A percentile compares a stretch with the other conserved stretches of the same genome.
Conservation (phyloP, 2,888 invertebrate species). For the Kryphioiulus occultus region DNA sequence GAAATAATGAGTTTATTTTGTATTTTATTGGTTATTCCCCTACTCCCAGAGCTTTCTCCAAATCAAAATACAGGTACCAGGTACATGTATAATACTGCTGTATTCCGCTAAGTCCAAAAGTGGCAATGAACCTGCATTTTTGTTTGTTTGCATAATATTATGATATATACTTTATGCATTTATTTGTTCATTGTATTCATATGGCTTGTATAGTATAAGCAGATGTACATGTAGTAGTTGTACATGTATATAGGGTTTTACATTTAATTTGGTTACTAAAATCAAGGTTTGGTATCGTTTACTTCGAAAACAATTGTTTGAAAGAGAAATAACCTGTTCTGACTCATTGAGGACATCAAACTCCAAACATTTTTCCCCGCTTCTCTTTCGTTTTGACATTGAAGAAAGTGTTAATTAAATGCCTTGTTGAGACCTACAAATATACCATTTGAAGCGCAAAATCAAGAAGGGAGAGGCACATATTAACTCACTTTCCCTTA, state of each 20-base stretch:
- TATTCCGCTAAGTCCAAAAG: neutral
- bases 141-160: neutral
- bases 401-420: neutral
- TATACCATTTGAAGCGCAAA: neutral
- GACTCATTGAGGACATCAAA: neutral
- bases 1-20: slow-evolving; percentile 8
- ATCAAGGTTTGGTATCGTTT: too few relatives aligned
- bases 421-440: neutral
- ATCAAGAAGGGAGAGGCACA: neutral
- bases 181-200: neutral
- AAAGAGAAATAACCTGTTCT: neutral
- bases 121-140: neutral
- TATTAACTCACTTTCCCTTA: neutral
- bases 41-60: slow-evolving; percentile 1
- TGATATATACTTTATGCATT: neutral
- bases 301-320: neutral
- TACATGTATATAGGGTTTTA: too few relatives aligned
- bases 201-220: too few relatives aligned
- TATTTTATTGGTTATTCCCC: slow-evolving; percentile 25
- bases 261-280: too few relatives aligned
- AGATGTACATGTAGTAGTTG: too few relatives aligned
- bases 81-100: neutral
- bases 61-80: neutral
- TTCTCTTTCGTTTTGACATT: neutral
- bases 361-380: neutral